phyloP scores from a whole-genome alignment of 35 echinoderm and acorn worm species.

The Lytechinus variegatus region DNA sequence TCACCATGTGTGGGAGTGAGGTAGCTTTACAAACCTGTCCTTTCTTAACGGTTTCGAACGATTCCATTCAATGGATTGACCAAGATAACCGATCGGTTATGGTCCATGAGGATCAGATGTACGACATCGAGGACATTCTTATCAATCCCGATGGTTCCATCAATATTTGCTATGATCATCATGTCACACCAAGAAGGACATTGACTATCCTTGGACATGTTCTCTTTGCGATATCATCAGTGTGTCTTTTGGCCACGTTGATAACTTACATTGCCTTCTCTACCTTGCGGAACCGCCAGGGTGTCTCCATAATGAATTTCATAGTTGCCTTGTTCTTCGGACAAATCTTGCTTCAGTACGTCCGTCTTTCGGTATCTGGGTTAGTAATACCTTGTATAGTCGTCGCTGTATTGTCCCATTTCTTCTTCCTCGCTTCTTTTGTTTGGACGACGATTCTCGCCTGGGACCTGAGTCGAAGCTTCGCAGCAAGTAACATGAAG shows the following conservation, averaged over 20 bases:
- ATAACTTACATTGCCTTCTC: neutral
- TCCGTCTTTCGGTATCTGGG: neutral
- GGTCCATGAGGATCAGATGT: neutral
- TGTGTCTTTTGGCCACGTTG: neutral
- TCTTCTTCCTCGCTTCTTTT: constrained; percentile 31
- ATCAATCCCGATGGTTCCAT: neutral
- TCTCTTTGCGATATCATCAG: neutral
- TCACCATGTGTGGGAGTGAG: neutral
- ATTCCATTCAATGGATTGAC: neutral
- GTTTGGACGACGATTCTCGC: constrained; percentile 17
- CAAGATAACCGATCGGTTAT: neutral
- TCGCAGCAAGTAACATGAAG: neutral
- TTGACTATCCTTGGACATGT: neutral
- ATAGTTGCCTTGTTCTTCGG: constrained; percentile 6
- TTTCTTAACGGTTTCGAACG: neutral
- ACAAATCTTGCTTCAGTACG: constrained; percentile 9
- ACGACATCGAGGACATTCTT: neutral
- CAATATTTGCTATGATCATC: neutral
- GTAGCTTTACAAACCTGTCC: neutral
- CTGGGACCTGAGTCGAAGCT: constrained; percentile 1
- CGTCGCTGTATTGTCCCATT: neutral
- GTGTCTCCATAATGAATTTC: constrained; percentile 15
- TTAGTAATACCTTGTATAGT: neutral
- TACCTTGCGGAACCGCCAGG: neutral
- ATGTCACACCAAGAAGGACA: neutral